Percentiles rank a stretch among this genome's conserved stretches.
phyloP scores from a whole-genome alignment of 2,113 vertebrate genomes.

The Catharus minimus region DNA sequence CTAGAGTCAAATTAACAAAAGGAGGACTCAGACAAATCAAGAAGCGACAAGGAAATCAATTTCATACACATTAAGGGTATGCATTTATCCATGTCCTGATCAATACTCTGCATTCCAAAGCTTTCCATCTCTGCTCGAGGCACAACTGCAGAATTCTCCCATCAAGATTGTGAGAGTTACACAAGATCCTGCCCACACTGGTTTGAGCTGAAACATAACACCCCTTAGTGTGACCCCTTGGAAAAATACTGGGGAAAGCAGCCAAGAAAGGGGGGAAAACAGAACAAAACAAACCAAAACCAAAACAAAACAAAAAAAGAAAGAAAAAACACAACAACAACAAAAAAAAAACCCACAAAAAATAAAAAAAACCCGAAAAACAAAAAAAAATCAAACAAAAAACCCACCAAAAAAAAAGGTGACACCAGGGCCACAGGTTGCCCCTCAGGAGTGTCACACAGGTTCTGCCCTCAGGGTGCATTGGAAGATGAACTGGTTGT shows the following conservation, averaged over 20 bases:
- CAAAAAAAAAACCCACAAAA: no score
- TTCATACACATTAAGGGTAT: background rate
- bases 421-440: background rate
- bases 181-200: background rate
- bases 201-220: slow-evolving; percentile 23
- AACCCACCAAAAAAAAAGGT: background rate
- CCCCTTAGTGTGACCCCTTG: background rate
- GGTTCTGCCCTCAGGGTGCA: background rate
- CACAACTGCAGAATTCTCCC: background rate
- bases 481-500: background rate
- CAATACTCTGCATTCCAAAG: background rate
- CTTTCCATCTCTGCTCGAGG: background rate
- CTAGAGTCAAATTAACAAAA: background rate
- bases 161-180: background rate
- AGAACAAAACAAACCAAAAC: no score
- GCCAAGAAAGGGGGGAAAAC: background rate
- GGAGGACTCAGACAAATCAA: background rate
- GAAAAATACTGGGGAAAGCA: slow-evolving; percentile 52
- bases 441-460: background rate
- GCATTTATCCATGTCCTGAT: background rate
- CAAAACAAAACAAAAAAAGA: no score
- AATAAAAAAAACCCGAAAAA: no score
- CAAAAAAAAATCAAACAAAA: no score
- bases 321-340: no score
- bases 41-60: background rate